phyloP scores from a whole-genome alignment of 2,888 invertebrate genomes.

The Zeuzera pyrina region DNA sequence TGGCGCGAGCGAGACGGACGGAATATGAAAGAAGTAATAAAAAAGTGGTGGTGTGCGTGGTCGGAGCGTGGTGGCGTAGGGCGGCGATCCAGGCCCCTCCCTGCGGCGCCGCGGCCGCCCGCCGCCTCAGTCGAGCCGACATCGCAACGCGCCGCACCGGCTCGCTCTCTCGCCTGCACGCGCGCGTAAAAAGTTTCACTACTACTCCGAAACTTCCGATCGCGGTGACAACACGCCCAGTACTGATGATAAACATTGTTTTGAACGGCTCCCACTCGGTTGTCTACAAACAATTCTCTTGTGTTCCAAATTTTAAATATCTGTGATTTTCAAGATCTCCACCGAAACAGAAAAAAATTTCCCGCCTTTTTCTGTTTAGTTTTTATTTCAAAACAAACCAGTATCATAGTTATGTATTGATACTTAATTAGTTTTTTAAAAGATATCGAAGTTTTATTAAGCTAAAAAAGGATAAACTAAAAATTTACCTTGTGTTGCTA shows the following conservation, averaged over 20 bases:
- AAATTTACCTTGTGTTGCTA: background rate
- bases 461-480: no score
- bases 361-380: no score
- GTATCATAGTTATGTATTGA: no score
- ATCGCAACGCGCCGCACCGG: slow-evolving; percentile 60
- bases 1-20: slow-evolving; percentile 56
- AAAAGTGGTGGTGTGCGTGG: slow-evolving; percentile 68
- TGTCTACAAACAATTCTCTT: no score
- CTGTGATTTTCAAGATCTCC: no score
- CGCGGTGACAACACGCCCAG: slow-evolving; percentile 31
- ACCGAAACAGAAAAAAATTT: no score
- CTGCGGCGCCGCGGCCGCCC: slow-evolving; percentile 48
- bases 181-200: slow-evolving; percentile 67
- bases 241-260: slow-evolving; percentile 20
- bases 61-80: slow-evolving; percentile 66
- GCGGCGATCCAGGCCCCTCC: slow-evolving; percentile 69
- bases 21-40: slow-evolving; percentile 70
- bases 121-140: slow-evolving; percentile 63
- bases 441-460: no score
- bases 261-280: no score
- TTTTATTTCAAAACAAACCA: no score
- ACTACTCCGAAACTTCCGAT: slow-evolving; percentile 50
- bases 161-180: slow-evolving; percentile 35
- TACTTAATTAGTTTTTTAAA: no score
- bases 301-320: no score